Percentiles rank a stretch among this genome's conserved stretches.
Conservation (phyloP, 2,797 vertebrate genomes). For the Rallus crepitans region DNA sequence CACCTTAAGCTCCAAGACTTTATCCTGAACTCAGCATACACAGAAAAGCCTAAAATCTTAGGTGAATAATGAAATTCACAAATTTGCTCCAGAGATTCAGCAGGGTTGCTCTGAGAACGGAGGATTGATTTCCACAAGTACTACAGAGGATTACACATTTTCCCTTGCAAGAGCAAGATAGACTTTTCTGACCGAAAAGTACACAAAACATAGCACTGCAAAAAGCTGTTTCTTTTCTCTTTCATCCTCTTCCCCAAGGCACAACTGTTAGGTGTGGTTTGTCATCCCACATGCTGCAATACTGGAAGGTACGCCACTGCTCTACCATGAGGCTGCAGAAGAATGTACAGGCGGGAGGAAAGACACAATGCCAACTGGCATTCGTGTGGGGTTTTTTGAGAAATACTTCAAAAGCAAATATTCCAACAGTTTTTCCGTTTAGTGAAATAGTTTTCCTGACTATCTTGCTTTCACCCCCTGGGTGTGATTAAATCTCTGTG, state of each 20-base stretch:
- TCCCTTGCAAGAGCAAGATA: background rate
- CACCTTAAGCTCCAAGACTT: background rate
- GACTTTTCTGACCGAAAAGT: background rate
- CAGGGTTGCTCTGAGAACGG: background rate
- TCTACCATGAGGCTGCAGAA: background rate
- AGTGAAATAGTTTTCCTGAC: background rate
- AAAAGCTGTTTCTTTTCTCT: background rate
- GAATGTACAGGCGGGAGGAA: background rate
- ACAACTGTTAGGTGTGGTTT: background rate
- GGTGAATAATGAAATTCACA: background rate
- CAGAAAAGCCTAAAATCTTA: background rate
- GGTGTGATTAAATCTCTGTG: background rate
- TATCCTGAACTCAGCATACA: background rate
- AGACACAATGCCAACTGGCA: slow-evolving; percentile 26
- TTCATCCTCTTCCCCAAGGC: slow-evolving; percentile 11
- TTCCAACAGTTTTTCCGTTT: background rate
- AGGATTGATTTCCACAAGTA: background rate
- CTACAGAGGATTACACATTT: background rate
- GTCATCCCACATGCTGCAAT: background rate
- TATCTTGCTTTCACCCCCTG: background rate
- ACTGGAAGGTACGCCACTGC: background rate
- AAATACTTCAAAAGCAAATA: slow-evolving; percentile 46
- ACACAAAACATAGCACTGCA: background rate
- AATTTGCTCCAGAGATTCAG: background rate
- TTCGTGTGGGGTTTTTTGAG: background rate